These are phyloP conservation scores for Amblyjoppa proteus DNA, from an alignment of 2,888 invertebrate genomes.

Conservation along the genomic window DNA sequence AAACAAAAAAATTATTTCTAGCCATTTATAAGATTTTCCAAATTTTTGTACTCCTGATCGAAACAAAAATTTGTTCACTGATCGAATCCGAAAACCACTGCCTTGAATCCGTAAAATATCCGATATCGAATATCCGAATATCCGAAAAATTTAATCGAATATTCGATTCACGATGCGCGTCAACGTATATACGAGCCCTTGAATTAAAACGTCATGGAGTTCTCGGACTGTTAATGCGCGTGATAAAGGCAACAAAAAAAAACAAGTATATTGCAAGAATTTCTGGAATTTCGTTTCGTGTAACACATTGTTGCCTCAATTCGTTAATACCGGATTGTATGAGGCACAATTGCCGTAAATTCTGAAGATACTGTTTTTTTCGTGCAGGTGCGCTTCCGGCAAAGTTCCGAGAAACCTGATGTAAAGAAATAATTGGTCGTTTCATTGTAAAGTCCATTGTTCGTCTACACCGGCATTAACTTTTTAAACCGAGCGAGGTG, in stretches of 20 bases:
- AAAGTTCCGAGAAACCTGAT: background rate
- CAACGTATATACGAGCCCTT: no score
- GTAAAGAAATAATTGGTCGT: background rate
- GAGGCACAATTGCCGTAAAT: background rate
- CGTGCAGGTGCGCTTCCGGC: background rate
- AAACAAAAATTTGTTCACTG: no score
- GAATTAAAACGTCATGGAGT: background rate
- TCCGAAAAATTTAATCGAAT: no score
- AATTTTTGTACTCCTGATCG: no score
- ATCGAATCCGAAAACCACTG: no score
- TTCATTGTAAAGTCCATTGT: background rate
- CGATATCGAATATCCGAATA: no score
- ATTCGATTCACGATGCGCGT: no score
- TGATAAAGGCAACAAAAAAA: background rate
- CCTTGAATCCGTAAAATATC: no score
- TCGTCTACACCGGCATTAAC: background rate
- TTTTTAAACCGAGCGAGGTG: constrained; percentile 4
- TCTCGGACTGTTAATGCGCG: background rate
- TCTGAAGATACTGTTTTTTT: background rate
- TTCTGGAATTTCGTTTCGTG: background rate
- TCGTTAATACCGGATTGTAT: background rate
- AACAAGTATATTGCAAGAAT: background rate
- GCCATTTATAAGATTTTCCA: no score
- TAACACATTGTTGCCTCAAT: background rate
- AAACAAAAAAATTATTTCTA: no score